Evolutionary conservation across 2,113 vertebrate genomes (phyloP).

Genomic region (Thunnus maccoyii): DNA sequence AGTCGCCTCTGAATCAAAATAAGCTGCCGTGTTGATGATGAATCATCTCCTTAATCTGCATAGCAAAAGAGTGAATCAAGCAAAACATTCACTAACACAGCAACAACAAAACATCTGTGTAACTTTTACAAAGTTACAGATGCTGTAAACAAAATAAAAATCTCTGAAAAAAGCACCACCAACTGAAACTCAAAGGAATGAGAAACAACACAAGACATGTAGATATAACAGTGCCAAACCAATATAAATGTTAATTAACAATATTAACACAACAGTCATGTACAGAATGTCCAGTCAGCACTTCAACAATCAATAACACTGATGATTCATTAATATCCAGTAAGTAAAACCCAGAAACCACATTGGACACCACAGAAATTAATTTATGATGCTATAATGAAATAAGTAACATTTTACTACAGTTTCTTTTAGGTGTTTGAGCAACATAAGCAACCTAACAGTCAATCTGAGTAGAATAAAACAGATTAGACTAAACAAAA

Average conservation of each 20-base stretch:
- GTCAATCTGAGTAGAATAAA: slow-evolving; percentile 8
- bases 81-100: slow-evolving; percentile 10
- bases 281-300: slow-evolving; percentile 13
- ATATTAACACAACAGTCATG: slow-evolving; percentile 19
- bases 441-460: neutral
- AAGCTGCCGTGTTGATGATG: slow-evolving; percentile 21
- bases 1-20: neutral
- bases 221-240: neutral
- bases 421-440: neutral
- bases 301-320: slow-evolving; percentile 21
- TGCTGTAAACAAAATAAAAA: slow-evolving; percentile 34
- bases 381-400: neutral
- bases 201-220: slow-evolving; percentile 9
- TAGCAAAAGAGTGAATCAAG: slow-evolving; percentile 42
- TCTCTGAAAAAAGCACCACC: neutral
- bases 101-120: neutral
- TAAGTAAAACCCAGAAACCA: slow-evolving; percentile 29
- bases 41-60: slow-evolving; percentile 41
- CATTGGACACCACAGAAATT: neutral
- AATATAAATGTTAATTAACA: slow-evolving; percentile 35
- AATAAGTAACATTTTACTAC: too few species aligned
- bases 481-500: neutral
- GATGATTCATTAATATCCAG: slow-evolving; percentile 17
- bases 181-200: slow-evolving; percentile 28
- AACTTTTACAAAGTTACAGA: slow-evolving; percentile 39